phyloP scores from a whole-genome alignment of 2,113 vertebrate genomes.

The Coryphaenoides rupestris region DNA sequence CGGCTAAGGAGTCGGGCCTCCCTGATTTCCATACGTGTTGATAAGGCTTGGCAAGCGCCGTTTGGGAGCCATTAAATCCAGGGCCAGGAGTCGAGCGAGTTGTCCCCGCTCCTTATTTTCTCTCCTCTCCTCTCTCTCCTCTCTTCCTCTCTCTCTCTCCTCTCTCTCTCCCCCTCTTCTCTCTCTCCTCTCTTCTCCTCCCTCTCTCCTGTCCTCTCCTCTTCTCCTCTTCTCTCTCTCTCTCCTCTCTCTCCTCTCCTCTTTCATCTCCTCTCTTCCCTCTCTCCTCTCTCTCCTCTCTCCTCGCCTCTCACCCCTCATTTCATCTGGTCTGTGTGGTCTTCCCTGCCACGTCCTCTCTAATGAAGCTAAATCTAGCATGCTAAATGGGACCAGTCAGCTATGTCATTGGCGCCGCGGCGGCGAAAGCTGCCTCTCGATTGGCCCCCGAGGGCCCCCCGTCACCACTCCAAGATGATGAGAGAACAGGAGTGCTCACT shows the following conservation, averaged over 20 bases:
- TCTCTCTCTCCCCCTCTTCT: no score
- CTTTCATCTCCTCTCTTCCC: conserved; percentile 67
- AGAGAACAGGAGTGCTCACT: conserved; percentile 29
- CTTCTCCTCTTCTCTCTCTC: no score
- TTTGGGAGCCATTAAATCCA: background rate
- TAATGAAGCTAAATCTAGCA: conserved; percentile 80
- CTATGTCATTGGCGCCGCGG: conserved; percentile 75
- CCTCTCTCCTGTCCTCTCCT: no score
- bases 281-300: conserved; percentile 55
- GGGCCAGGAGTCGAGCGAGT: background rate
- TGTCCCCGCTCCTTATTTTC: background rate
- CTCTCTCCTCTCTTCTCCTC: no score
- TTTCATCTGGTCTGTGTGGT: conserved; percentile 65
- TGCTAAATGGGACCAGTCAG: conserved; percentile 78
- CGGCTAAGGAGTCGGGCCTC: no score
- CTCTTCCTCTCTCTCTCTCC: no score
- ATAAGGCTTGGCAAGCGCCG: background rate
- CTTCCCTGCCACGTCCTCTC: conserved; percentile 65
- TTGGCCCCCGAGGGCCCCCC: conserved; percentile 61
- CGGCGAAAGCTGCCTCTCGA: conserved; percentile 48
- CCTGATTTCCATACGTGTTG: background rate
- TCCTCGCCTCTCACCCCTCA: conserved; percentile 53
- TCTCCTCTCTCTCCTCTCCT: conserved; percentile 56
- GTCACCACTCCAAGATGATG: conserved; percentile 47
- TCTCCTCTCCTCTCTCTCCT: no score